These are phyloP conservation scores for Halichoeres trimaculatus DNA, from an alignment of 2,113 vertebrate species.

Conservation along the genomic window DNA sequence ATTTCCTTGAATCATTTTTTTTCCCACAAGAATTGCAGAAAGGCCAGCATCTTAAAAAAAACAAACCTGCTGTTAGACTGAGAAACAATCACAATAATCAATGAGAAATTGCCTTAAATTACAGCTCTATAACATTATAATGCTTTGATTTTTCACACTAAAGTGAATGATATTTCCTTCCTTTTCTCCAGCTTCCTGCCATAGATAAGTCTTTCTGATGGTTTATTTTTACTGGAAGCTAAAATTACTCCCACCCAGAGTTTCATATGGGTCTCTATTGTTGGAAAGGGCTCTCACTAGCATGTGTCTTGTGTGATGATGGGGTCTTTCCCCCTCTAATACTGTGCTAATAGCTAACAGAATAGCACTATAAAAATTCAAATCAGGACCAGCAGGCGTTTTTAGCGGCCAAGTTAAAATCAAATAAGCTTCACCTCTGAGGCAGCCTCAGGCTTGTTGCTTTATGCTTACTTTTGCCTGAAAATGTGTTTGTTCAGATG, in stretches of 20 bases:
- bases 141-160: background rate
- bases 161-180: constrained; percentile 2
- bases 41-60: background rate
- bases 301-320: constrained; percentile 61
- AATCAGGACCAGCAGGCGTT: constrained; percentile 45
- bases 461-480: constrained; percentile 26
- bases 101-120: background rate
- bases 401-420: constrained; percentile 37
- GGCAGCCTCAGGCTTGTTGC: constrained; percentile 17
- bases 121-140: background rate
- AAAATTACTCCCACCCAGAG: constrained; percentile 41
- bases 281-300: constrained; percentile 44
- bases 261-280: constrained; percentile 43
- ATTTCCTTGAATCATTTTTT: too few relatives aligned
- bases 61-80: background rate
- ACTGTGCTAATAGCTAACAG: constrained; percentile 58
- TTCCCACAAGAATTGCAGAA: too few relatives aligned
- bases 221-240: constrained; percentile 34
- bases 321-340: constrained; percentile 38
- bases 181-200: background rate
- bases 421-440: constrained; percentile 54
- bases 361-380: constrained; percentile 70
- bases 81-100: background rate
- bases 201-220: constrained; percentile 16
- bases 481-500: constrained; percentile 29